These are phyloP conservation scores for Nymphalis urticae DNA, from an alignment of 2,888 invertebrate genomes.

Conservation along the genomic window DNA sequence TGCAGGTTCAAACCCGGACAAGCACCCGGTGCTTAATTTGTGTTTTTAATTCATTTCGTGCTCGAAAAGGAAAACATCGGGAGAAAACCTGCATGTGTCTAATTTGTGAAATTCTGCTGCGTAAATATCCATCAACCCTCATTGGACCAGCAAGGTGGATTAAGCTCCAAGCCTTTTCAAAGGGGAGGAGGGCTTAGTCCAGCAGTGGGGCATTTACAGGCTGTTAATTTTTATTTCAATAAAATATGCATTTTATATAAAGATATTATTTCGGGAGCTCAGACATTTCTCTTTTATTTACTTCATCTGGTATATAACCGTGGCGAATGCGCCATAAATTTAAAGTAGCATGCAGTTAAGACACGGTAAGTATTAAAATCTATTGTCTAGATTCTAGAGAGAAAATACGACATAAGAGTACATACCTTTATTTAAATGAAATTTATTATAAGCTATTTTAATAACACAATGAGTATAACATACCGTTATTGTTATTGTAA, in stretches of 20 bases:
- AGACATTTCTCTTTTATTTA: not conserved
- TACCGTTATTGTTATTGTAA: not conserved
- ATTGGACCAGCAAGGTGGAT: no score
- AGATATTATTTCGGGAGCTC: not conserved
- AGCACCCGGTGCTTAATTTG: no score
- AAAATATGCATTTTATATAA: not conserved
- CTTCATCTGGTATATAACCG: not conserved
- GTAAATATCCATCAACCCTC: no score
- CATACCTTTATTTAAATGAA: constrained; percentile 7
- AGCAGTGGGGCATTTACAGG: no score
- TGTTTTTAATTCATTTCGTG: no score
- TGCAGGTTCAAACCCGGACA: no score
- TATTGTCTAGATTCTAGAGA: constrained; percentile 15
- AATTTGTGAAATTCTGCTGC: no score
- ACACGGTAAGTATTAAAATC: constrained; percentile 22
- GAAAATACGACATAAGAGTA: constrained; percentile 4
- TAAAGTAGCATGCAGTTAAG: constrained; percentile 15
- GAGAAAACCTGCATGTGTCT: no score
- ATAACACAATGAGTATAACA: not conserved
- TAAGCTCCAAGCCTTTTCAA: no score
- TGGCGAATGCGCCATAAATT: constrained; percentile 16
- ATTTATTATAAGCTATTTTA: constrained; percentile 1
- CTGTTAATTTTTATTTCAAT: not conserved
- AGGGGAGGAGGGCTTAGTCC: no score
- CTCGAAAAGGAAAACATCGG: no score